Base-by-base conservation (phyloP, 2,113 vertebrate genomes). In the Malurus elegans region DNA sequence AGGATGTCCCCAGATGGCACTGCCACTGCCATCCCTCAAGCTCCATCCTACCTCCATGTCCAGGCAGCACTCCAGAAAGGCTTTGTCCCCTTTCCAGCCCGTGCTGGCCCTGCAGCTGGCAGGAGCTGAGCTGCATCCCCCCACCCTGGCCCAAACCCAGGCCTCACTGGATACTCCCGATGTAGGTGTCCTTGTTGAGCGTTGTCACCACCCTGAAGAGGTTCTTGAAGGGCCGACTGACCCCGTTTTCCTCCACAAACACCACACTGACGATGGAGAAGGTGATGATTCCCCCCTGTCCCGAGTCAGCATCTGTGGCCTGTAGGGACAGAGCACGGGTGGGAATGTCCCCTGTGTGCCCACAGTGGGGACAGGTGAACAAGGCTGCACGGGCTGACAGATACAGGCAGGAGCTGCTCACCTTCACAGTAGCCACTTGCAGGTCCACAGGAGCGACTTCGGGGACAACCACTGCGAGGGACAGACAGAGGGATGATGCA, bases 261-360 rank as follows among this genome's bases (percentile, higher is more conserved):
- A 97, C 26, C 53, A 98, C 97, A 2, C 8, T 25, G 25, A 61
- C 3, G 8, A 99, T 98, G 85, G 96, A 61, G 96, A 99, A 99
- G 2, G 8, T 12, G 31, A 99, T 98, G 86, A 24, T 5, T 9
- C 95, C 96, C 4, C 98, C 97, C 5, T 2, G 7, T 38, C 94
- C 98, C 2, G 98, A 96, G 95, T 99, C 99, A 8, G 60, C 61
- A 2, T 99, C 99, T 10, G 32, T 97, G 84, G 99, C 99, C 99
- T 99, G 85, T 24, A 18, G 34, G 34, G 62, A 87, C 47, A 78
- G 54, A 78, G 38, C 42, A 47, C 0, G 1, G 58, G 21, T 9
- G 20, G 45, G 45, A 65, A 58, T 3, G 6, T 28, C 20, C 66
- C 21, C 14, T 1, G 3, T 45, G 28, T 88, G 42, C 17, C 69